Evolutionary conservation across 2,797 vertebrate genomes (phyloP).

Genomic region (Sebastes goodei): DNA sequence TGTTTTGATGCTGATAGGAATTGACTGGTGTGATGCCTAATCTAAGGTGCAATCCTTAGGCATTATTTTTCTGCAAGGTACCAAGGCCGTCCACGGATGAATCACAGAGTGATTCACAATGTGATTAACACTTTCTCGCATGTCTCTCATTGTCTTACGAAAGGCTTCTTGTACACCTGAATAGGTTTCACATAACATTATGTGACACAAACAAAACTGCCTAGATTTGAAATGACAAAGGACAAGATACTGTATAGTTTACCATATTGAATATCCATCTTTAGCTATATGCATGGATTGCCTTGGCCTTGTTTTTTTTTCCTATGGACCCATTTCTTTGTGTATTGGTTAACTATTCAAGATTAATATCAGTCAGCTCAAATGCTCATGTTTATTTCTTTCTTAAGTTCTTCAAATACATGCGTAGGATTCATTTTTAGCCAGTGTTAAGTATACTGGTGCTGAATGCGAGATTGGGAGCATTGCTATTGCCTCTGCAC

Average conservation of each 20-base stretch:
- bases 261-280: neutral
- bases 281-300: neutral
- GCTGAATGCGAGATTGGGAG: no score
- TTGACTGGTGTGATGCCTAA: constrained; percentile 24
- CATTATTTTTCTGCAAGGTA: neutral
- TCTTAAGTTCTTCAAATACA: neutral
- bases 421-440: neutral
- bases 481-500: no score
- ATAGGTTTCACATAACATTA: neutral
- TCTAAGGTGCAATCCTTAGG: neutral
- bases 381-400: neutral
- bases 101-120: neutral
- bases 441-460: neutral
- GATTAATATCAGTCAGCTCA: neutral
- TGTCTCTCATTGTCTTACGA: neutral
- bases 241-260: neutral
- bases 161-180: neutral
- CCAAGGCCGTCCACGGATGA: neutral
- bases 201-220: neutral
- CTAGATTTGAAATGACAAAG: constrained; percentile 14
- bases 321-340: neutral
- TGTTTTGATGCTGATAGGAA: constrained; percentile 8
- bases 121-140: neutral
- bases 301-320: neutral
- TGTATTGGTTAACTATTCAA: neutral